Conservation (phyloP, 35 echinoderm and acorn worm genomes). For the Heliocidaris erythrogramma region DNA sequence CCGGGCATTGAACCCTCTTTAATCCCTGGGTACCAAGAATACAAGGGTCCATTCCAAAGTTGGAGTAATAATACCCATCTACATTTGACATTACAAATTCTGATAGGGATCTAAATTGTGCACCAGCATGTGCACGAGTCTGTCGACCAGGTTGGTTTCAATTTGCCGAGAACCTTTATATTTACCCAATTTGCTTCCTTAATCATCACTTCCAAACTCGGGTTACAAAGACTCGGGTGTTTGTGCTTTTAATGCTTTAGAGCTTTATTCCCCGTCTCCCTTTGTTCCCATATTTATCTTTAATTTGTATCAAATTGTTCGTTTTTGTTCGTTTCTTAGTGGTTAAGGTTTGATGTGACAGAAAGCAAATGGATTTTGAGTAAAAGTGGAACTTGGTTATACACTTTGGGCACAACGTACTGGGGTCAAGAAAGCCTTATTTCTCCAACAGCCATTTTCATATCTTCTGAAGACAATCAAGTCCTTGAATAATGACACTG, state of each 20-base stretch:
- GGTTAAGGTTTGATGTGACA: not conserved
- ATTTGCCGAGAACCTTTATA: not conserved
- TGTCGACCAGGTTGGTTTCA: not conserved
- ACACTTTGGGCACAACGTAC: too few species aligned
- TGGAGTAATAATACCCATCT: not conserved
- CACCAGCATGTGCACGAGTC: not conserved
- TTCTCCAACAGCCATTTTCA: not conserved
- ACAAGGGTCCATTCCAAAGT: not conserved
- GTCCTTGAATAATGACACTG: not conserved
- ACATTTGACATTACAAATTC: constrained; percentile 12
- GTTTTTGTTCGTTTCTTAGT: not conserved
- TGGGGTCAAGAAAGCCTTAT: too few species aligned
- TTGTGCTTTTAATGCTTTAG: not conserved
- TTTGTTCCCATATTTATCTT: not conserved
- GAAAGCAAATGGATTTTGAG: not conserved
- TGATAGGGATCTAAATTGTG: constrained; percentile 9
- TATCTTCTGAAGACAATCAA: not conserved
- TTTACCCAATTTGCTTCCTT: constrained; percentile 10
- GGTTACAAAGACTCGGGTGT: not conserved
- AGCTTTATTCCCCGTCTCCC: not conserved
- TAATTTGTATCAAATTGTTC: not conserved
- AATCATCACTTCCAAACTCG: not conserved
- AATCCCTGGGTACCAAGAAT: not conserved
- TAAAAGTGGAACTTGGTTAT: not conserved
- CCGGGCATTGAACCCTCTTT: constrained; percentile 45